Conservation (phyloP, 2,888 invertebrate genomes). For the Sinohyriopsis cumingii region DNA sequence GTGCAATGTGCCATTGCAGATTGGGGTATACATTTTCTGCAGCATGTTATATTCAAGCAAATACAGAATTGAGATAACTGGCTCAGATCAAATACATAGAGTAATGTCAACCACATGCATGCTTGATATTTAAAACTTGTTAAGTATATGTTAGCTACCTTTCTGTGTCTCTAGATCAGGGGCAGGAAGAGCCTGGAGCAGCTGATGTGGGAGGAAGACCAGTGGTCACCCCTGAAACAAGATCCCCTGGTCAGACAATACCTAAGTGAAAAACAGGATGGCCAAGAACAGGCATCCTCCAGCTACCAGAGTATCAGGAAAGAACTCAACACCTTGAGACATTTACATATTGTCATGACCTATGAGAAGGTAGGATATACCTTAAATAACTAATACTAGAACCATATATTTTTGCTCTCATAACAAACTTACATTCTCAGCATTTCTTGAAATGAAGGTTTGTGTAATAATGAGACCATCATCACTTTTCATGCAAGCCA, state of each 20-base stretch:
- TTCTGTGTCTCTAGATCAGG: constrained; percentile 21
- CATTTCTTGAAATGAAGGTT: no score
- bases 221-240: constrained; percentile 26
- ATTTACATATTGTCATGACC: constrained; percentile 24
- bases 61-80: no score
- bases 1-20: no score
- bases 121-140: no score
- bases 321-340: constrained; percentile 35
- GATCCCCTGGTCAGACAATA: constrained; percentile 27
- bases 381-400: neutral
- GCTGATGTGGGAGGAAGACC: constrained; percentile 39
- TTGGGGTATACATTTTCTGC: no score
- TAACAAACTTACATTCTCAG: no score
- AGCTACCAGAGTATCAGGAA: constrained; percentile 24
- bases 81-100: no score
- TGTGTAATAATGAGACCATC: no score
- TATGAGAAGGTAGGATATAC: constrained; percentile 17
- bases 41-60: no score
- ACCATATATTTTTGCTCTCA: no score
- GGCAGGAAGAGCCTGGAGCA: constrained; percentile 42
- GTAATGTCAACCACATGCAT: no score
- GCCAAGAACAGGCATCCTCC: constrained; percentile 17
- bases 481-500: no score
- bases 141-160: neutral
- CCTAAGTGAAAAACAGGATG: constrained; percentile 21